A percentile compares a stretch with the other conserved stretches of the same genome.
These are phyloP conservation scores for Chirona hameri DNA, from an alignment of 2,888 invertebrate genomes.

Conservation along the genomic window DNA sequence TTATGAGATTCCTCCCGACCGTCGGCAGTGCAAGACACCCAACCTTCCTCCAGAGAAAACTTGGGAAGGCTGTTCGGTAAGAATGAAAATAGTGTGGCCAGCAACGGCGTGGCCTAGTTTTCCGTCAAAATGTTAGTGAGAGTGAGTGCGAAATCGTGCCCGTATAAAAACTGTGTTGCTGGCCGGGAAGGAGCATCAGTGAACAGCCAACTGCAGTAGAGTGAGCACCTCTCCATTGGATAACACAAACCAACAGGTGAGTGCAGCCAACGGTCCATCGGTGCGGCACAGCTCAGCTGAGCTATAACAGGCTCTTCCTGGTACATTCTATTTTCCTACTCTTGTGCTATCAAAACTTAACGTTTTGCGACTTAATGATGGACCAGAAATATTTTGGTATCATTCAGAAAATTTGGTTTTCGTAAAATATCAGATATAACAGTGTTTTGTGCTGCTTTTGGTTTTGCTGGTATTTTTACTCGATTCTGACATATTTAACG, in stretches of 20 bases:
- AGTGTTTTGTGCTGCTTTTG: too few species aligned
- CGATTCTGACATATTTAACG: too few species aligned
- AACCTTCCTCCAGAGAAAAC: slow-evolving; percentile 1
- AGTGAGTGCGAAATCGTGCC: slow-evolving; percentile 23
- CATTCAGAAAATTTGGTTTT: too few species aligned
- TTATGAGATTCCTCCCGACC: not conserved
- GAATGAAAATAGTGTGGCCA: slow-evolving; percentile 6
- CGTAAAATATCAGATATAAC: too few species aligned
- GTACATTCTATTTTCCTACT: too few species aligned
- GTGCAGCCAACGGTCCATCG: not conserved
- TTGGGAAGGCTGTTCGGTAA: not conserved
- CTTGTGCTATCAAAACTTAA: too few species aligned
- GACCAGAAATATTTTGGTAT: too few species aligned
- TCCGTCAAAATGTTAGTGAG: not conserved
- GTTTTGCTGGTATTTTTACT: too few species aligned
- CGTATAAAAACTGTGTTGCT: not conserved
- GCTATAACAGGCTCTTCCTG: too few species aligned
- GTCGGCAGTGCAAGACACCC: not conserved
- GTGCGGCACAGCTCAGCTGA: too few species aligned
- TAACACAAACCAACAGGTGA: not conserved
- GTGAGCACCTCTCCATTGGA: not conserved
- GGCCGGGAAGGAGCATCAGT: not conserved
- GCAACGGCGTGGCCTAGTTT: slow-evolving; percentile 12
- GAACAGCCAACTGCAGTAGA: not conserved
- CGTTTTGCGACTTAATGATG: too few species aligned